Percentiles rank a stretch among this genome's conserved stretches.
Evolutionary conservation across 2,888 invertebrate genomes (phyloP).

Genomic region (Aplocera efformata): DNA sequence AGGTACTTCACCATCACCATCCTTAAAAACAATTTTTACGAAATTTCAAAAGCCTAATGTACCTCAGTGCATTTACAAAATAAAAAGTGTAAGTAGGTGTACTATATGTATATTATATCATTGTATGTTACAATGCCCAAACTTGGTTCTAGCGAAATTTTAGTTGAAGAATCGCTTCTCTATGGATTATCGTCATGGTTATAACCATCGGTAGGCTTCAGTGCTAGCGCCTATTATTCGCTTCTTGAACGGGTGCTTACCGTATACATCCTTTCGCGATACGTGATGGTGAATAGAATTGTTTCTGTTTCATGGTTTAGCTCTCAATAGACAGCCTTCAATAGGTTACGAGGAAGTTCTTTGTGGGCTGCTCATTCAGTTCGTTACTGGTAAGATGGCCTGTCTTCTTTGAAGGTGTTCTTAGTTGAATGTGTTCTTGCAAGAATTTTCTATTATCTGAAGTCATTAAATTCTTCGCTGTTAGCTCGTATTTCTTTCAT

Average conservation of each 20-base stretch:
- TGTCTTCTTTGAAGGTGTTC: constrained; percentile 8
- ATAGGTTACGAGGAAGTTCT: constrained; percentile 23
- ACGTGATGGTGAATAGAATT: constrained; percentile 66
- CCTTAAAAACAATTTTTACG: too few species aligned
- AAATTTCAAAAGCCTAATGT: too few species aligned
- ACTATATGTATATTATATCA: too few species aligned
- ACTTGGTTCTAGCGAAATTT: too few species aligned
- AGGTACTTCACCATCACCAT: too few species aligned
- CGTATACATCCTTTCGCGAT: constrained; percentile 55
- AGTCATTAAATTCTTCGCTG: too few species aligned
- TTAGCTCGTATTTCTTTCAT: too few species aligned
- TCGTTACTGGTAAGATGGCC: constrained; percentile 17
- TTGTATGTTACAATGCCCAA: too few species aligned
- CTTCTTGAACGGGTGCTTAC: constrained; percentile 53
- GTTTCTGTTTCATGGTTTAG: constrained; percentile 69
- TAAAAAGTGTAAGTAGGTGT: too few species aligned
- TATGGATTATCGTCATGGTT: constrained; percentile 7
- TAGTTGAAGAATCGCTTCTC: too few species aligned
- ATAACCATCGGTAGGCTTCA: constrained; percentile 27
- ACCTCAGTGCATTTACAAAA: too few species aligned
- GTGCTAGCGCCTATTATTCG: constrained; percentile 56
- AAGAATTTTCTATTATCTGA: too few species aligned
- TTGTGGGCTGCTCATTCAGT: constrained; percentile 26
- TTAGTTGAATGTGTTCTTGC: background rate
- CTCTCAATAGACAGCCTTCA: constrained; percentile 51